A percentile compares a stretch with the other conserved stretches of the same genome.
These are phyloP conservation scores for Pachycephala philippinensis DNA, from an alignment of 2,113 vertebrate genomes.

Conservation along the genomic window DNA sequence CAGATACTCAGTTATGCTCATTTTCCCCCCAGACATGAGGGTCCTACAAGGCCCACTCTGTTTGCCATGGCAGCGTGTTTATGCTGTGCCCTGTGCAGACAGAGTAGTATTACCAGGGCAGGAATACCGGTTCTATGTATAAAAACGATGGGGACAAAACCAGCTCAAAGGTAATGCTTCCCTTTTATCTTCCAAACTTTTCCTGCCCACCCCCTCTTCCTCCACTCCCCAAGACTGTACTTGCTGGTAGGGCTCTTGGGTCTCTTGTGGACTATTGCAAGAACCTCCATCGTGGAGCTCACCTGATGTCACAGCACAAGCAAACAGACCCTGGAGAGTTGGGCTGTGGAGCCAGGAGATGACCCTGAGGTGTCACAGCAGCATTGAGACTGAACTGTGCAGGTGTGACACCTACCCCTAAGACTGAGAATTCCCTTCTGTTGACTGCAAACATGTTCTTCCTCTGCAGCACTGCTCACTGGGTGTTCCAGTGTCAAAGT, in stretches of 20 bases:
- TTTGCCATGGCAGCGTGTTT: neutral
- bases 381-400: neutral
- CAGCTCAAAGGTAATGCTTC: neutral
- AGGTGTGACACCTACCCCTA: neutral
- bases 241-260: neutral
- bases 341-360: neutral
- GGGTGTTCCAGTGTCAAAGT: neutral
- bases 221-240: neutral
- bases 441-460: neutral
- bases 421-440: neutral
- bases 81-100: neutral
- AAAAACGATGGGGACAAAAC: neutral
- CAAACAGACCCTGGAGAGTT: neutral
- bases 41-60: neutral
- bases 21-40: neutral
- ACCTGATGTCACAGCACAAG: neutral
- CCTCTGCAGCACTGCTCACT: neutral
- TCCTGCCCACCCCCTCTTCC: accelerated
- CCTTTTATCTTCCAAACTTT: neutral
- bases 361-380: neutral
- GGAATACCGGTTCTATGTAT: neutral
- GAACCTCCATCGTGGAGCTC: accelerated
- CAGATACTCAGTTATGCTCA: neutral
- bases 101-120: neutral
- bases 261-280: neutral